Base-by-base conservation (phyloP, 2,888 invertebrate genomes). In the Hirtodrosophila confusa region DNA sequence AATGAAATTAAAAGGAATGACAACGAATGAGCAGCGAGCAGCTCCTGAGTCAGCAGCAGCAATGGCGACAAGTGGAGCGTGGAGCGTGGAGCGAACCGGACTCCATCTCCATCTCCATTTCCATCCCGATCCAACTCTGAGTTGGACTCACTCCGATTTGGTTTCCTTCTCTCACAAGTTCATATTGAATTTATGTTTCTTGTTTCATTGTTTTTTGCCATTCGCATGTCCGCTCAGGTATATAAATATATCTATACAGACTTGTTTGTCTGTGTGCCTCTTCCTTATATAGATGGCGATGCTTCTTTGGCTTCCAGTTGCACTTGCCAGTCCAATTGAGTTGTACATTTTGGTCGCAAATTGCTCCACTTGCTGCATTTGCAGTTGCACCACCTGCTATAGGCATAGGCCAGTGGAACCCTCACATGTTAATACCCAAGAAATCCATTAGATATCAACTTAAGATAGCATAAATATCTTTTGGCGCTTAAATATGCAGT, bases 1-100 rank as follows among this genome's bases (percentile, higher is more conserved):
- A 84, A 85, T 86, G 79, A 85, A 85, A 86, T 85, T 84, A 86
- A 85, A 84, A 86, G 77, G 78, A 79, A 85, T 75, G 84, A 78
- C 80, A 86, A 78, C 80, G 74, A 74, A 74, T 73, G 60, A 79
- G 75, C 61, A 48, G 56, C 44, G 33, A 53, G 10, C 51, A 53
- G 39, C 39, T 36, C 11, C 56, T 31, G 47, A 39, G 29, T 31
- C 35, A 8, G 8, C 53, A 51, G 41, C 44, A 29, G 35, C 37
- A 61, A 71, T 72, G 75, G 71, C 79, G 70, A 69, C 72, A 83
- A 67, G 77, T 75, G 75, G 67, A 80, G 57, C 65, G 71, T 75
- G 75, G 67, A 80, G 57, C 65, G 71, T 75, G 75, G 67, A 80
- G 57, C 65, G 71, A 69, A 61, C 60, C 66, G 49, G 63, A 62